A percentile compares a stretch with the other conserved stretches of the same genome.
Evolutionary conservation across 2,888 invertebrate species (phyloP).

Genomic region (Limnephilus auricula): DNA sequence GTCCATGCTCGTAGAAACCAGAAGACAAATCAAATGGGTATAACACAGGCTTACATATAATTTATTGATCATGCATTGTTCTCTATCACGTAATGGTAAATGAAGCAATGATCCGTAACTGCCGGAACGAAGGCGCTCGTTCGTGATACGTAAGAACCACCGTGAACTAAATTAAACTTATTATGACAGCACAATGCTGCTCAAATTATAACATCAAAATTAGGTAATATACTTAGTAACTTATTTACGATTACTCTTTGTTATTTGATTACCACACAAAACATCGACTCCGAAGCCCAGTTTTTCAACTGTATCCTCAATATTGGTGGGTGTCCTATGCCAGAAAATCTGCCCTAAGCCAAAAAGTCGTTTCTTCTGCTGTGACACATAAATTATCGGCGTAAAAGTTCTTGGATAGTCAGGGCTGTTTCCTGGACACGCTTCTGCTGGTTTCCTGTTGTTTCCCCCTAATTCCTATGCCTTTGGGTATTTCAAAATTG

Average conservation of each 20-base stretch:
- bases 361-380: too few relatives aligned
- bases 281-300: background rate
- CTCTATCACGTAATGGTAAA: background rate
- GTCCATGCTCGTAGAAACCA: background rate
- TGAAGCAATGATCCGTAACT: background rate
- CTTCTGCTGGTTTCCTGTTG: background rate
- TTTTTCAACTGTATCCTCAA: background rate
- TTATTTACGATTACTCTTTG: background rate
- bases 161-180: background rate
- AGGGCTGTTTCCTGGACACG: too few relatives aligned
- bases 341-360: background rate
- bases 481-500: too few relatives aligned
- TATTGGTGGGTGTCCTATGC: background rate
- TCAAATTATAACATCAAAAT: background rate
- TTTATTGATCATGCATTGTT: background rate
- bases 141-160: background rate
- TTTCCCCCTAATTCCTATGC: background rate
- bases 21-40: background rate
- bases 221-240: background rate
- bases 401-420: too few relatives aligned
- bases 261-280: background rate
- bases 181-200: background rate
- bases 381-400: too few relatives aligned
- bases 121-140: background rate
- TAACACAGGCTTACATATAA: background rate